Percentiles rank a stretch among this genome's conserved stretches.
phyloP scores from a whole-genome alignment of 2,888 invertebrate genomes.

The Augochlorella aurata region DNA sequence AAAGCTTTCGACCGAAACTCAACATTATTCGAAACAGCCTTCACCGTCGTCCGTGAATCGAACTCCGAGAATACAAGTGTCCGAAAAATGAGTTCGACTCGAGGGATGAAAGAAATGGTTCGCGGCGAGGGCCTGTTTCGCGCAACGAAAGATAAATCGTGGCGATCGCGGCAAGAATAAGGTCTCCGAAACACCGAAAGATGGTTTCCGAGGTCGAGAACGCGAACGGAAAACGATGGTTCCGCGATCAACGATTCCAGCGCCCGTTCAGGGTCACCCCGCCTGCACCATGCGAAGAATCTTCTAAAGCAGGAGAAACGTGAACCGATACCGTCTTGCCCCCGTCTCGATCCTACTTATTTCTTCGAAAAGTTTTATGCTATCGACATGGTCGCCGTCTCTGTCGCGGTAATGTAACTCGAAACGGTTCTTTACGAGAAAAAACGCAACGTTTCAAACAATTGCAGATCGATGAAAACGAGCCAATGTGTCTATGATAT shows the following conservation, averaged over 20 bases:
- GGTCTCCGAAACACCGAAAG: background rate
- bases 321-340: background rate
- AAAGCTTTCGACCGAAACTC: no score
- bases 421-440: no score
- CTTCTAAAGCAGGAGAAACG: background rate
- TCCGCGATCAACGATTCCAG: conserved; percentile 25
- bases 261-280: background rate
- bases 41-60: no score
- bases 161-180: background rate
- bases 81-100: background rate
- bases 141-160: background rate
- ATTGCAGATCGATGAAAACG: no score
- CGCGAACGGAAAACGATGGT: background rate
- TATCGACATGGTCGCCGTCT: no score
- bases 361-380: background rate
- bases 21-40: no score
- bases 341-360: background rate
- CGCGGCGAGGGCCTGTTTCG: background rate
- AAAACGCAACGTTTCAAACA: background rate
- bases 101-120: background rate
- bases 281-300: conserved; percentile 7
- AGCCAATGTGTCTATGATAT: no score
- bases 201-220: background rate
- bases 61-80: no score
- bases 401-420: no score